Base-by-base conservation (phyloP, 2,113 vertebrate genomes). In the Hippocampus barbouri region DNA sequence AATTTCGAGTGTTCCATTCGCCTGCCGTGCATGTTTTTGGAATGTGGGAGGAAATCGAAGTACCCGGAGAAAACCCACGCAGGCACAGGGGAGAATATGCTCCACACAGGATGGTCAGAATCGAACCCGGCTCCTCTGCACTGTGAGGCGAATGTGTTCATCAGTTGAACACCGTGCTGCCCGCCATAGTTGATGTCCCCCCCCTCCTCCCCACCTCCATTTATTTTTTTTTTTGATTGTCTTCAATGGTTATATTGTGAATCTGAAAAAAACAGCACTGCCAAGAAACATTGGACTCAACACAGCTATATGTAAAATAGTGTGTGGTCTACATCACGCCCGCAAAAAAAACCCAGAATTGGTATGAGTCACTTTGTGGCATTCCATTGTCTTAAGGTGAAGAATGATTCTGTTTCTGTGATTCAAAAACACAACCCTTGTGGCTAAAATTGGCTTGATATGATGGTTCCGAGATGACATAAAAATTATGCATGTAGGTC, bases 401-500 rank as follows among this genome's bases (percentile, higher is more conserved):
- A 66, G 45, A 51, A 57, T 23, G 38, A 77, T 70, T 59, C 30
- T 21, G 71, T 38, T 11, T 57, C 7, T 67, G 40, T 27, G 30
- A 68, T 15, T 9, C n/a, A 67, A 38, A 65, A 64, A 59, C 57
- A 21, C 23, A 66, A 45, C 5, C 40, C 14, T 45, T 25, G 41
- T 27, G 41, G 63, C 14, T 16, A 47, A 45, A 66, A 47, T 45
- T 45, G 23, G 5, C 16, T 25, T 43, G 38, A 64, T 45, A 25
- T 47, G 63, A 16, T 25, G 23, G 41, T 66, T 43, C 43, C 7
- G 14, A 66, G 21, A 43, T 66, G 41, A 18, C 11, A 25, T 12
- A 15, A 45, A 45, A 15, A 78, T 63, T 51, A 81, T 84, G 85
- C 79, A 88, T 91, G 75, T 83, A 81, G 83, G 85, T 30, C 47